These are phyloP conservation scores for Platysteira castanea DNA, from an alignment of 2,113 vertebrate species.

Conservation along the genomic window DNA sequence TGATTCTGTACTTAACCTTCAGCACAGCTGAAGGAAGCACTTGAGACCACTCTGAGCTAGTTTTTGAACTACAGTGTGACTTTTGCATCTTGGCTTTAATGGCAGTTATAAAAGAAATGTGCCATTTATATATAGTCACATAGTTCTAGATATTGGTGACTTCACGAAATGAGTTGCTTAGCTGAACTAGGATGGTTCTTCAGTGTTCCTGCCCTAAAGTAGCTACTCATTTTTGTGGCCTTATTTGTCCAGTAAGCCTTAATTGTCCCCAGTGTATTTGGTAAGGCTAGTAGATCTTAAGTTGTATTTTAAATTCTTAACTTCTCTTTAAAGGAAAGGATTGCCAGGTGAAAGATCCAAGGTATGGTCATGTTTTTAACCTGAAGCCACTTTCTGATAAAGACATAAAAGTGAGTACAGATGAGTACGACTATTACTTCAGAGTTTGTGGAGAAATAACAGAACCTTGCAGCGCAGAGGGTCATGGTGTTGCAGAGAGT, in stretches of 20 bases:
- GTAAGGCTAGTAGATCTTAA: not conserved
- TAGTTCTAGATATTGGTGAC: not conserved
- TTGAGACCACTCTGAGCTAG: not conserved
- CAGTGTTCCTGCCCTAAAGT: not conserved
- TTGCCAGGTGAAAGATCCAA: conserved; percentile 86
- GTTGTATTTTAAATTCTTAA: not conserved
- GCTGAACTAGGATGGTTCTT: not conserved
- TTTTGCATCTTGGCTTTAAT: not conserved
- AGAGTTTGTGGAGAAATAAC: conserved; percentile 81
- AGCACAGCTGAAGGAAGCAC: not conserved
- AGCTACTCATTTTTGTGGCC: not conserved
- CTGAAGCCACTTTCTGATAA: conserved; percentile 76
- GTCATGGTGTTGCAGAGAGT: not conserved
- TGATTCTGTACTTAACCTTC: not conserved
- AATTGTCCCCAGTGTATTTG: not conserved
- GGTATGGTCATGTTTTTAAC: conserved; percentile 81
- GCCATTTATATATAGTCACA: not conserved
- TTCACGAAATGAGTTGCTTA: not conserved
- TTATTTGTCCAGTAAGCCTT: not conserved
- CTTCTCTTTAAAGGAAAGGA: conserved; percentile 74
- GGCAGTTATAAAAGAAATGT: not conserved
- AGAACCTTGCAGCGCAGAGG: conserved; percentile 49
- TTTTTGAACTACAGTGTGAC: not conserved
- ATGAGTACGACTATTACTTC: conserved; percentile 84
- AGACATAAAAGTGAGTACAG: conserved; percentile 70